Conservation (phyloP, 1,140 invertebrate genomes). For the Papilio helenus region DNA sequence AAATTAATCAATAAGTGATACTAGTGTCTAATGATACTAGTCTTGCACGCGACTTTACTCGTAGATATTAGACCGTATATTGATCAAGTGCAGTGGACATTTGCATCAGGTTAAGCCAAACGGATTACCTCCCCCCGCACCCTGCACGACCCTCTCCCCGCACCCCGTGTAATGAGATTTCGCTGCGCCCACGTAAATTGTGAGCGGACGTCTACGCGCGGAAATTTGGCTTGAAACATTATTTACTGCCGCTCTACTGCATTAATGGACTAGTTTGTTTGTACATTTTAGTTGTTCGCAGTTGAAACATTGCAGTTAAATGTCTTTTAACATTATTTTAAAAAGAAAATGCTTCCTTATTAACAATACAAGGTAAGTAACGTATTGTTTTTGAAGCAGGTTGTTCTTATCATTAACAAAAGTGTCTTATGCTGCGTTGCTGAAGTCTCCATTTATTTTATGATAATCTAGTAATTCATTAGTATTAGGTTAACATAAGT, state of each 20-base stretch:
- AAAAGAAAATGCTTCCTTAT: neutral
- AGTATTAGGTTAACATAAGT: no score
- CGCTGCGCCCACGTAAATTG: constrained; percentile 27
- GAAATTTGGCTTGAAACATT: constrained; percentile 26
- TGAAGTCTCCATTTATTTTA: no score
- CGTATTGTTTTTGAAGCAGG: no score
- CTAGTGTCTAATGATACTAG: neutral
- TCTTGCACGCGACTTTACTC: neutral
- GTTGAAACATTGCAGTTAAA: neutral
- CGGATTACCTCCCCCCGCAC: constrained; percentile 6
- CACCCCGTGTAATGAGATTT: constrained; percentile 26
- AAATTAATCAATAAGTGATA: no score
- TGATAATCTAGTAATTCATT: no score
- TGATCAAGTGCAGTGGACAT: constrained; percentile 22
- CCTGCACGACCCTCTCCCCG: neutral
- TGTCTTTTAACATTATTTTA: neutral
- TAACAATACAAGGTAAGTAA: neutral
- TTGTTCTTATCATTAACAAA: no score
- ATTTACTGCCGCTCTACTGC: constrained; percentile 22
- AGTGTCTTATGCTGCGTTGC: no score
- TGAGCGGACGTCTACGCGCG: neutral
- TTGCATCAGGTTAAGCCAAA: constrained; percentile 31
- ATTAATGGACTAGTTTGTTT: constrained; percentile 26
- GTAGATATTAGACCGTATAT: neutral
- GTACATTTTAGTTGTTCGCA: constrained; percentile 5